Evolutionary conservation across 2,797 vertebrate genomes (phyloP), one percentile per base, ranked within the genome.

Genomic region (Xenops minutus): DNA sequence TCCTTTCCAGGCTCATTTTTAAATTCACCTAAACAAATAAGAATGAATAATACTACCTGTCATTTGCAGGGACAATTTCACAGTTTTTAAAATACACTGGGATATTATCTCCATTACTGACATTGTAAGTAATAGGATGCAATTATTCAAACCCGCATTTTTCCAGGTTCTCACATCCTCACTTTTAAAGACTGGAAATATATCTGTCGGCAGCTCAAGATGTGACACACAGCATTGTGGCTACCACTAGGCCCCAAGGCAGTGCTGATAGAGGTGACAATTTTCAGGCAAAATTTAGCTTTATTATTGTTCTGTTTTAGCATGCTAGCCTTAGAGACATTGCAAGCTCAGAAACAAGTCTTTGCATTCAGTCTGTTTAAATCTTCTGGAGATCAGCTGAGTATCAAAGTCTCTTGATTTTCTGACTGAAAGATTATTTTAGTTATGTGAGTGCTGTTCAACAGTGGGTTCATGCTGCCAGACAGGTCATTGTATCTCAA

Each of bases 1-100:
- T 29, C 23, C 59, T 23, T 82, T 79, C 71, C 52, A 81, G 14
- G 48, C 14, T 95, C 24, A 88, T 76, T 92, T 94, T 79, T 95
- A 81, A 88, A 82, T 86, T 86, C 74, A 88, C 34, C 63, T 95
- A 93, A 97, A 92, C 55, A 86, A 94, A 79, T 92, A 90, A 82
- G 49, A 94, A 76, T 49, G 23, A 86, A 32, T 61, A 92, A 88
- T 27, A 43, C 20, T 22, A 44, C 56, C 21, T 9, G 0, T 76
- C 24, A 61, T 72, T 52, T 69, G 41, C n/a, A 72, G 62, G 67
- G 64, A 89, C 22, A 36, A 85, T 83, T 89, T 95, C 89, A 82
- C 85, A 94, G 67, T 30, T 90, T 86, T 93, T 88, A 84, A 48
- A 85, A 74, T 68, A 96, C 16, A 46, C 24, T 37, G 41, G 29